Conservation (phyloP, 1,140 invertebrate genomes). For the Drosophila arizonae region DNA sequence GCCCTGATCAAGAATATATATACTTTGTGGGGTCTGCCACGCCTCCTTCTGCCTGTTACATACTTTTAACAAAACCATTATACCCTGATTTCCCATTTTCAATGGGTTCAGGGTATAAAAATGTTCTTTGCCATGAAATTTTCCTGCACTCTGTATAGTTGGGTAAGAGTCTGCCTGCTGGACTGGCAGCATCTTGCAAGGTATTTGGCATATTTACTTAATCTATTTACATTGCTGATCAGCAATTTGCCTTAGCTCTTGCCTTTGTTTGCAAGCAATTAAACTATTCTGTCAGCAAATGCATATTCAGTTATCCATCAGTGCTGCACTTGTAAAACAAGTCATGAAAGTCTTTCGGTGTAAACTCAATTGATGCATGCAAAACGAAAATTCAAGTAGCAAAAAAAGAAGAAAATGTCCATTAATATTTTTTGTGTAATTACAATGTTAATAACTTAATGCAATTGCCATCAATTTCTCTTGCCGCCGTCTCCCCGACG, state of each 20-base stretch:
- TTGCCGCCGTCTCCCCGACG: constrained; percentile 16
- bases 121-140: constrained; percentile 33
- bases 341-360: constrained; percentile 14
- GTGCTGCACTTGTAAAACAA: not conserved
- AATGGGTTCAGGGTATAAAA: too few relatives aligned
- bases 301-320: constrained; percentile 1
- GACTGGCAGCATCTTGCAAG: constrained; percentile 11
- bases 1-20: too few relatives aligned
- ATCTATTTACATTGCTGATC: constrained; percentile 35
- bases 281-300: constrained; percentile 19
- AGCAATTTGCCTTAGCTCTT: constrained; percentile 9
- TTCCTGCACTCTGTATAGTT: constrained; percentile 22
- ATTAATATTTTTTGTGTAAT: constrained; percentile 63
- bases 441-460: constrained; percentile 79
- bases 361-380: constrained; percentile 59
- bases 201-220: constrained; percentile 15
- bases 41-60: too few relatives aligned
- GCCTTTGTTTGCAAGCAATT: constrained; percentile 29
- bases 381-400: not conserved
- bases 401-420: constrained; percentile 50
- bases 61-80: too few relatives aligned
- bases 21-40: too few relatives aligned
- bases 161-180: constrained; percentile 6
- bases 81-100: too few relatives aligned
- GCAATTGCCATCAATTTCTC: constrained; percentile 70